Conservation (phyloP, 2,888 invertebrate species). For the Eristalinus sepulchralis region DNA sequence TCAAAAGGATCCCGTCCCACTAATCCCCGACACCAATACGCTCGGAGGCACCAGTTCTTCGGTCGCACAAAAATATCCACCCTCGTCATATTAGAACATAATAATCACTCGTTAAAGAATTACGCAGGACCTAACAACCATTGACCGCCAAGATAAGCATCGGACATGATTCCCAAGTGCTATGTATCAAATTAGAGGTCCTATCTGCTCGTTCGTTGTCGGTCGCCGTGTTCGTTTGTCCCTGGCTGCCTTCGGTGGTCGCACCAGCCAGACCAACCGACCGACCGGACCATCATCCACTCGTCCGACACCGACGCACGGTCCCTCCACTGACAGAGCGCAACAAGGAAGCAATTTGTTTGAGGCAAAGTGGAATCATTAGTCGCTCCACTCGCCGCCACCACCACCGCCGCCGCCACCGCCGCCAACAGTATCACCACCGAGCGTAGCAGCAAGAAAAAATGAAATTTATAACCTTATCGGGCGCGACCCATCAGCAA, state of each 20-base stretch:
- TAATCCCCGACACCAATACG: slow-evolving; percentile 9
- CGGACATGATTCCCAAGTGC: slow-evolving; percentile 70
- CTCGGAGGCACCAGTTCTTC: slow-evolving; percentile 15
- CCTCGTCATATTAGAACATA: slow-evolving; percentile 71
- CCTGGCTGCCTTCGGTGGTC: slow-evolving; percentile 32
- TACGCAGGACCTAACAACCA: slow-evolving; percentile 66
- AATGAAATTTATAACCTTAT: slow-evolving; percentile 67
- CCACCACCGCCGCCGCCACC: slow-evolving; percentile 21
- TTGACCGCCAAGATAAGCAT: slow-evolving; percentile 66
- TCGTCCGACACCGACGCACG: not conserved
- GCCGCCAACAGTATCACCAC: slow-evolving; percentile 8
- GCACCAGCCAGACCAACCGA: slow-evolving; percentile 14
- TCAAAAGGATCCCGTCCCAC: not conserved
- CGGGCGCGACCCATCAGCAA: slow-evolving; percentile 66
- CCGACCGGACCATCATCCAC: not conserved
- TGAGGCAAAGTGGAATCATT: slow-evolving; percentile 68
- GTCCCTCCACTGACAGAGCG: slow-evolving; percentile 38
- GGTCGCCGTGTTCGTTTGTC: slow-evolving; percentile 30
- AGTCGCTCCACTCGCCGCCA: slow-evolving; percentile 61
- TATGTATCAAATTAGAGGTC: slow-evolving; percentile 70
- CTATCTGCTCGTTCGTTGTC: slow-evolving; percentile 43
- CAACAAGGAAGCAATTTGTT: slow-evolving; percentile 71
- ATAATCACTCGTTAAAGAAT: slow-evolving; percentile 71
- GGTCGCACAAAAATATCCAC: slow-evolving; percentile 51
- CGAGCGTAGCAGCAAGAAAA: slow-evolving; percentile 45